phyloP scores from a whole-genome alignment of 2,113 vertebrate genomes.

The Ahaetulla prasina region DNA sequence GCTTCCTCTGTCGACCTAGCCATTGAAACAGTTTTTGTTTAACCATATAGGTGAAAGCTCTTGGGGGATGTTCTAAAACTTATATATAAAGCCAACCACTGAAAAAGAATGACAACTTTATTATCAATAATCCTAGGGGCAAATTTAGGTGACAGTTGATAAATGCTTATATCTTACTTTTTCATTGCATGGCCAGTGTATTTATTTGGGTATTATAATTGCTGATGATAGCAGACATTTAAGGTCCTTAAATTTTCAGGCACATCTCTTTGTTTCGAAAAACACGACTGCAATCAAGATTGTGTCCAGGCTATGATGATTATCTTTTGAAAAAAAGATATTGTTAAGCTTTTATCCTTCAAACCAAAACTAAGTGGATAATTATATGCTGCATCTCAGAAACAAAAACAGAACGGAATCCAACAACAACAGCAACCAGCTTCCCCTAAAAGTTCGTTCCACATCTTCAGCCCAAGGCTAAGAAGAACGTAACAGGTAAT shows the following conservation, averaged over 20 bases:
- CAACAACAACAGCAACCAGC: neutral
- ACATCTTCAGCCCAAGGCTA: neutral
- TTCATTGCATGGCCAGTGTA: constrained; percentile 3
- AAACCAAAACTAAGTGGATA: neutral
- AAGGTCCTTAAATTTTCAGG: neutral
- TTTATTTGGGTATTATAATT: constrained; percentile 8
- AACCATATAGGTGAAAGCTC: neutral
- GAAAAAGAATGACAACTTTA: neutral
- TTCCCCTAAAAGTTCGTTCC: neutral
- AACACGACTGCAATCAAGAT: neutral
- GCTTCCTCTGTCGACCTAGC: neutral
- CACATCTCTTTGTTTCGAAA: neutral
- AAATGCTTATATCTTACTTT: constrained; percentile 13
- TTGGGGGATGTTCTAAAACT: neutral
- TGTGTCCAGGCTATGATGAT: neutral
- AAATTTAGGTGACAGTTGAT: neutral
- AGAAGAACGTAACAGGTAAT: neutral
- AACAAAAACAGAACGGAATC: neutral
- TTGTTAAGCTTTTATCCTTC: neutral
- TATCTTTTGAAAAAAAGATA: neutral
- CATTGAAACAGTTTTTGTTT: neutral
- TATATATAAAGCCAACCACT: neutral
- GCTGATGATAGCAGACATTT: neutral
- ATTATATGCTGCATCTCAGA: neutral
- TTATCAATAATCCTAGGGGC: neutral